Evolutionary conservation across 2,113 vertebrate species (phyloP).

Genomic region (rat (Rattus norvegicus)): DNA sequence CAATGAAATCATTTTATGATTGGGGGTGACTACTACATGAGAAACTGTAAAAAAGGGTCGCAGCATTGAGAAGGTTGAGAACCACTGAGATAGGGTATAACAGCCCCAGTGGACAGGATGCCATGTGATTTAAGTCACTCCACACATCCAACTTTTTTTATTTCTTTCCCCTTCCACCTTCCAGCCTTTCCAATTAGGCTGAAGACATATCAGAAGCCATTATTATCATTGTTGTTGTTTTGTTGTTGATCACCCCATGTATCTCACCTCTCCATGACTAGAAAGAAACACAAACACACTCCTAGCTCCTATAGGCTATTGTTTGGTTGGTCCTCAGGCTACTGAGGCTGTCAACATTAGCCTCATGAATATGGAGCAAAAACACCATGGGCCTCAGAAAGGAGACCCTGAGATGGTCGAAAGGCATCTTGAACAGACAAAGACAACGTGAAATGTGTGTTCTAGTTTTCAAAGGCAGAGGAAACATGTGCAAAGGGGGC

Average conservation of each 20-base stretch:
- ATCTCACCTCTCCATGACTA: background rate
- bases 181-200: background rate
- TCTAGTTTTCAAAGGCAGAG: background rate
- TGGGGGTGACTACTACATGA: background rate
- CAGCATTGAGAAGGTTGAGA: background rate
- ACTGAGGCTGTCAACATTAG: background rate
- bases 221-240: too few species aligned
- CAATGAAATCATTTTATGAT: background rate
- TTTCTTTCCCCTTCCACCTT: background rate
- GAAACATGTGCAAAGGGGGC: background rate
- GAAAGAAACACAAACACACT: background rate
- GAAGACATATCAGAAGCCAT: background rate
- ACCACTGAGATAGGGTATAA: background rate
- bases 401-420: background rate
- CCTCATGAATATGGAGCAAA: background rate
- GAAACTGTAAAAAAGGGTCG: background rate
- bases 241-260: accelerated
- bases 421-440: background rate
- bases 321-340: too few species aligned
- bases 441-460: background rate
- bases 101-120: background rate
- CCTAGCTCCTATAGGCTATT: background rate
- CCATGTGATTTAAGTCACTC: background rate
- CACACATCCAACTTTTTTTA: background rate
- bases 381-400: background rate